A percentile compares a stretch with the other conserved stretches of the same genome.
phyloP scores from a whole-genome alignment of 2,797 vertebrate species.

The Hemitrygon akajei region DNA sequence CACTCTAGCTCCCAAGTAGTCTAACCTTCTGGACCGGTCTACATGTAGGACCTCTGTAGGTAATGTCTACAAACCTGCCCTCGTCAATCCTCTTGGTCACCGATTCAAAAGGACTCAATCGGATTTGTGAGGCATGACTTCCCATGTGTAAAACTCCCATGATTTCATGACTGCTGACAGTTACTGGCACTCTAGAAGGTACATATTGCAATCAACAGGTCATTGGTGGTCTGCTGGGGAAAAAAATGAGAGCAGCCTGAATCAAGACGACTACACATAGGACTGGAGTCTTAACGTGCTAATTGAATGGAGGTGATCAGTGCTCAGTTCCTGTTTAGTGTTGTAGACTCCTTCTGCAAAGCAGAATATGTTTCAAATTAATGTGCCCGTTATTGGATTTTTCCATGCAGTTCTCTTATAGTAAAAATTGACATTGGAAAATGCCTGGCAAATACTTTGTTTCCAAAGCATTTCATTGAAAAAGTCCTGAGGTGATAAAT shows the following conservation, averaged over 20 bases:
- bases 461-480: neutral
- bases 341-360: neutral
- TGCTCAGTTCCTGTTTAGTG: neutral
- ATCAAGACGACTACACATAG: neutral
- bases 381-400: neutral
- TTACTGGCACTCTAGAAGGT: neutral
- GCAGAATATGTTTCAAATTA: neutral
- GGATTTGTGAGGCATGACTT: too few relatives aligned
- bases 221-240: neutral
- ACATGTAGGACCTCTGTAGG: too few relatives aligned
- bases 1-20: too few relatives aligned
- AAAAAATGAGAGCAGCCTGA: neutral
- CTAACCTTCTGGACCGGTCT: too few relatives aligned
- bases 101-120: too few relatives aligned
- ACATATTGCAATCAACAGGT: neutral
- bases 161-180: neutral
- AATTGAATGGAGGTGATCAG: neutral
- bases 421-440: neutral
- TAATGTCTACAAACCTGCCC: too few relatives aligned
- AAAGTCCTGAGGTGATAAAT: neutral
- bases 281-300: neutral
- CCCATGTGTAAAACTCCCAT: neutral
- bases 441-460: neutral
- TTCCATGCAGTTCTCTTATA: neutral
- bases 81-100: too few relatives aligned